These are phyloP conservation scores for cattle (Bos taurus) DNA, from an alignment of 2,113 vertebrate genomes.

Conservation along the genomic window ARS-UCD2.0 NC_037348.1:42846001-42846500, in stretches of 20 bases:
- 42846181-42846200: neutral
- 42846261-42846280: neutral
- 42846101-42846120: neutral
- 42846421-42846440: neutral
- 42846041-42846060: neutral
- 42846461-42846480: neutral
- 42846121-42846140: neutral
- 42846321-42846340: neutral
- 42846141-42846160: neutral
- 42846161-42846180: neutral
- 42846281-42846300: neutral
- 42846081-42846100: neutral
- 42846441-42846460: constrained; percentile 8
- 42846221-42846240: neutral
- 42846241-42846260: neutral
- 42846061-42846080: neutral
- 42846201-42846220: neutral
- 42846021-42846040: neutral
- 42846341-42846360: neutral
- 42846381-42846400: neutral
- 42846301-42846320: neutral
- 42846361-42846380: neutral
- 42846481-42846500: neutral
- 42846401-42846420: constrained; percentile 19
- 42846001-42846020: neutral